Evolutionary conservation across 2,113 vertebrate species (phyloP).

Genomic region (Aspidoscelis tigris): DNA sequence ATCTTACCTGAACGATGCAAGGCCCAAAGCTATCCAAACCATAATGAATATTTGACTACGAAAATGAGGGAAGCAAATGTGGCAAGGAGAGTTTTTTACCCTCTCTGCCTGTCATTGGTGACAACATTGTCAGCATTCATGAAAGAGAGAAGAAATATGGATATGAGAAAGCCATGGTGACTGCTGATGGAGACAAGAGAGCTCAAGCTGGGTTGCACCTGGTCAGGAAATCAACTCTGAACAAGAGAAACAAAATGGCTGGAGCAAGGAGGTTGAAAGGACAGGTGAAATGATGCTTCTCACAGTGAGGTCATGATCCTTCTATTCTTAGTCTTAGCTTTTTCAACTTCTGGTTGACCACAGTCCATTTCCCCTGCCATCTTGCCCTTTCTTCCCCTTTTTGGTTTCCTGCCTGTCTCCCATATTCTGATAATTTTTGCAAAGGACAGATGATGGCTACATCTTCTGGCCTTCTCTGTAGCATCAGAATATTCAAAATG

Average conservation of each 20-base stretch:
- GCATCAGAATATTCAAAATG: not conserved
- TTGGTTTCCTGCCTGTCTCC: not conserved
- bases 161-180: slow-evolving; percentile 57
- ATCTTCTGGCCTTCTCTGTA: not conserved
- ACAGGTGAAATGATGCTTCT: slow-evolving; percentile 50
- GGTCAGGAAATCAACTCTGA: slow-evolving; percentile 33
- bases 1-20: not conserved
- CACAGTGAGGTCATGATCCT: slow-evolving; percentile 12
- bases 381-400: not conserved
- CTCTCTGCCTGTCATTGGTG: slow-evolving; percentile 2
- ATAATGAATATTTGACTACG: slow-evolving; percentile 42
- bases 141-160: slow-evolving; percentile 60
- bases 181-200: slow-evolving; percentile 52
- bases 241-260: slow-evolving; percentile 22
- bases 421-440: not conserved
- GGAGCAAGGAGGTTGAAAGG: slow-evolving; percentile 45
- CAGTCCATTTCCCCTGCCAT: not conserved
- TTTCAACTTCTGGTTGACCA: slow-evolving; percentile 50
- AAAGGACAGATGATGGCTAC: not conserved
- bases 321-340: slow-evolving; percentile 41
- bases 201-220: slow-evolving; percentile 26
- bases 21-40: slow-evolving; percentile 28
- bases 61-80: slow-evolving; percentile 8
- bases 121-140: slow-evolving; percentile 44
- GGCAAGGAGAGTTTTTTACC: slow-evolving; percentile 12